Evolutionary conservation across 1,140 invertebrate genomes (phyloP), one percentile per base, ranked within the genome.

Genomic region (Sogatella furcifera): DNA sequence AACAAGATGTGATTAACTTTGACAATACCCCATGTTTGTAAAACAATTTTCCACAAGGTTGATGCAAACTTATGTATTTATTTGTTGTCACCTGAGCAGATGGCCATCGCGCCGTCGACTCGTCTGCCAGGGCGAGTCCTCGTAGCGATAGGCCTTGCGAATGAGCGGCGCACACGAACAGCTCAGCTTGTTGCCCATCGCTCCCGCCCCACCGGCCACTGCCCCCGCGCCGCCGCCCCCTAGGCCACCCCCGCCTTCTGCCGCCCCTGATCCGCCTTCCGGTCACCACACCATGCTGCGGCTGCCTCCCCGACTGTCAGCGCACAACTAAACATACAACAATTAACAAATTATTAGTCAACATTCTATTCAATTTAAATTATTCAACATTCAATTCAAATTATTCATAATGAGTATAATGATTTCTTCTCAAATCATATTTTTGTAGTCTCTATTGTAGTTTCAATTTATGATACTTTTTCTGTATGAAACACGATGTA

Each of bases 111-210:
- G 80, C 69, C 89, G 81, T 68, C 89, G 81, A 61, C 88, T 88
- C 65, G 86, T 84, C 75, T 92, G 89, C 88, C 90, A 92, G 71
- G 92, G 90, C 68, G 90, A 88, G 76, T 95, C 91, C 74, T 95
- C 92, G 74, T 93, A 92, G 71, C 91, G 85, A 80, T 95, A 95
- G 68, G 87, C 89, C 79, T 94, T 95, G 78, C 90, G 85, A 71
- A 93, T 88, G 68, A 96, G 80, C 62, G 93, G 93, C 67, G 90
- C 92, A 78, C 93, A 96, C 68, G 90, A 93, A 79, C 90, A 94
- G 73, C 89, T 90, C 70, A 96, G 78, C 80, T 95, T 95, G 80
- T 95, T 95, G 75, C 93, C 92, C 92, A 97, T 96, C 49, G 58
- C 65, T 22, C 46, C 34, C 13, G 38, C 62, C 62, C 62, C 62